Base-by-base conservation (phyloP, 2,888 invertebrate genomes). In the Callinectes sapidus region DNA sequence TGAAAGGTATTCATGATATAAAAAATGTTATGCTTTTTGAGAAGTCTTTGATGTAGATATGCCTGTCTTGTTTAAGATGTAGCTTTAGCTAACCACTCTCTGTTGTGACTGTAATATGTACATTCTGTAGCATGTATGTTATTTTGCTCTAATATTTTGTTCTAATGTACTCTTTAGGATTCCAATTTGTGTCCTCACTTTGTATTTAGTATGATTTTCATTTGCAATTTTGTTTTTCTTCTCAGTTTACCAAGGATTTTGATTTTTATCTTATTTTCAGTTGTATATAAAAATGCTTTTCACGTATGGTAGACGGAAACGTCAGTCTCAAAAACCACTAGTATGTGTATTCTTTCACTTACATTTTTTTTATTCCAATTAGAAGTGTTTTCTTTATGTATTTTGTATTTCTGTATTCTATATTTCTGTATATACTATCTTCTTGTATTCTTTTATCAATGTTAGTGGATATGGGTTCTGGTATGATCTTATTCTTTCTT, bases 251-350 rank as follows among this genome's bases (percentile, higher is more conserved):
- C n/a, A 42, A 48, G 35, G 1, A n/a, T 6, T 28, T 55, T 88
- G 28, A 8, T n/a, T 32, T 16, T 32, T 55, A 23, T 32, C 14
- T 61, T 88, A 48, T 88, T 88, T 23, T 87, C 54, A 87, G 48
- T 87, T 54, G 18, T 54, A 81, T 35, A 61, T 88, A 55, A 88
- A 61, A 88, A 88, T 61, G 48, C 55, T 61, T 88, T 35, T 54
- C 55, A 61, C 55, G 13, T 42, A 54, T 42, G 39, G 28, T 28
- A 88, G 28, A 88, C 54, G 32, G 18, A 61, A 88, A 32, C 35
- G 18, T 61, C 55, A 88, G 32, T 6, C 88, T n/a, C 88, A 32
- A 55, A 32, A 23, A 5, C 88, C 18, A 16, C 54, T 28, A 61
- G 88, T 88, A 61, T 88, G 61, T 88, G 35, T 88, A 32, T 88